These are phyloP conservation scores for Lophotriccus pileatus DNA, from an alignment of 2,797 vertebrate genomes.

Conservation along the genomic window DNA sequence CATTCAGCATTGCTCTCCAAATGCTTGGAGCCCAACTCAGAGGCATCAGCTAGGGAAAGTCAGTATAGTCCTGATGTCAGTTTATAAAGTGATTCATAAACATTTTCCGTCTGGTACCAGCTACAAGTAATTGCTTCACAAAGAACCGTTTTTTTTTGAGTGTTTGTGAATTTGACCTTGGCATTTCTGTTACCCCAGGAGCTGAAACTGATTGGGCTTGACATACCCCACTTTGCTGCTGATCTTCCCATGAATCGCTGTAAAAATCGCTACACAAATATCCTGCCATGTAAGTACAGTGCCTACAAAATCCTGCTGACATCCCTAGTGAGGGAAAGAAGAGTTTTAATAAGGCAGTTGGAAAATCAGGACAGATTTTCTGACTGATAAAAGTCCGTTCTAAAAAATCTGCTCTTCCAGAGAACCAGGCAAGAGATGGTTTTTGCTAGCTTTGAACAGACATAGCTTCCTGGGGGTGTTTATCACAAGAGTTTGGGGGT, in stretches of 20 bases:
- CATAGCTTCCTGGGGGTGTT: background rate
- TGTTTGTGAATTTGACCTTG: background rate
- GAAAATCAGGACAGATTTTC: background rate
- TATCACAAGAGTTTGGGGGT: background rate
- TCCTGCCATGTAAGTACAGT: slow-evolving; percentile 89
- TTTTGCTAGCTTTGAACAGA: background rate
- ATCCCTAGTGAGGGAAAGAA: background rate
- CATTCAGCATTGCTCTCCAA: background rate
- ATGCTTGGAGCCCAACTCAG: background rate
- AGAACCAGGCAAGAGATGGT: background rate
- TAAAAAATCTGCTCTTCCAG: background rate
- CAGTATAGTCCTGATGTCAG: background rate
- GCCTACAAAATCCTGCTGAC: too few relatives aligned
- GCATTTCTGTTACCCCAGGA: slow-evolving; percentile 74
- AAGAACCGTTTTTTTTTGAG: background rate
- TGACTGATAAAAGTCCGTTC: background rate
- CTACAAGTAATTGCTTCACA: background rate
- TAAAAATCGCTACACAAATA: slow-evolving; percentile 99
- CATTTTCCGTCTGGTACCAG: background rate
- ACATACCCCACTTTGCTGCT: slow-evolving; percentile 90
- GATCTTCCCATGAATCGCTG: slow-evolving; percentile 91
- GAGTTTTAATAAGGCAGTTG: background rate
- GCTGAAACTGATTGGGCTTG: slow-evolving; percentile 90
- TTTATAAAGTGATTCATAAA: background rate
- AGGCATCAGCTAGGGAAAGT: background rate